Percentiles rank a stretch among this genome's conserved stretches.
These are phyloP conservation scores for Apostichopus parvimensis DNA, from an alignment of 35 echinoderm and acorn worm genomes.

Conservation along the genomic window DNA sequence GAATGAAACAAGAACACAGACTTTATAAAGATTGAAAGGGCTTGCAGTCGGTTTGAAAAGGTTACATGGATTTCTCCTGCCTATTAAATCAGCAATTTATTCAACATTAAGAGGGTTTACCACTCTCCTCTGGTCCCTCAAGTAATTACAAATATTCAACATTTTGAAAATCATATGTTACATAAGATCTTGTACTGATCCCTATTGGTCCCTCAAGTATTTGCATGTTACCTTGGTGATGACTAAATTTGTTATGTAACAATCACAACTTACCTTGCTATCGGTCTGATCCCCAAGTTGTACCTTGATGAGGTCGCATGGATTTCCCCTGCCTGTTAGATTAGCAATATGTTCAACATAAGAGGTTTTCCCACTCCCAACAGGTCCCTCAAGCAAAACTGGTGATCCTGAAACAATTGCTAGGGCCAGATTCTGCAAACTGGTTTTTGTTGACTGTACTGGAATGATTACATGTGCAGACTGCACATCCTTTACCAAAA, in stretches of 20 bases:
- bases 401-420: conserved; percentile 69
- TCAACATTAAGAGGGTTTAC: conserved; percentile 79
- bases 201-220: no score
- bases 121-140: conserved; percentile 84
- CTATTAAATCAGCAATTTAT: conserved; percentile 73
- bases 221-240: no score
- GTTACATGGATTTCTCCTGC: conserved; percentile 55
- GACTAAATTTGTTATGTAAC: no score
- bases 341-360: conserved; percentile 82
- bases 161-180: no score
- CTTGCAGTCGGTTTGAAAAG: conserved; percentile 94
- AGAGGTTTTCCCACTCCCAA: conserved; percentile 85
- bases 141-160: not conserved
- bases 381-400: conserved; percentile 86
- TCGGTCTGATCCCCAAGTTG: conserved; percentile 97
- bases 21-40: no score
- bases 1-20: no score
- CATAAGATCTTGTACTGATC: no score
- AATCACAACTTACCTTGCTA: conserved; percentile 68
- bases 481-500: not conserved
- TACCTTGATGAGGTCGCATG: conserved; percentile 70
- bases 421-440: conserved; percentile 74
- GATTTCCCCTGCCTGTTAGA: conserved; percentile 65
- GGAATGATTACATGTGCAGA: conserved; percentile 55
- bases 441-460: conserved; percentile 68